Conservation (phyloP, 2,797 vertebrate species). For the Phoebastria nigripes region DNA sequence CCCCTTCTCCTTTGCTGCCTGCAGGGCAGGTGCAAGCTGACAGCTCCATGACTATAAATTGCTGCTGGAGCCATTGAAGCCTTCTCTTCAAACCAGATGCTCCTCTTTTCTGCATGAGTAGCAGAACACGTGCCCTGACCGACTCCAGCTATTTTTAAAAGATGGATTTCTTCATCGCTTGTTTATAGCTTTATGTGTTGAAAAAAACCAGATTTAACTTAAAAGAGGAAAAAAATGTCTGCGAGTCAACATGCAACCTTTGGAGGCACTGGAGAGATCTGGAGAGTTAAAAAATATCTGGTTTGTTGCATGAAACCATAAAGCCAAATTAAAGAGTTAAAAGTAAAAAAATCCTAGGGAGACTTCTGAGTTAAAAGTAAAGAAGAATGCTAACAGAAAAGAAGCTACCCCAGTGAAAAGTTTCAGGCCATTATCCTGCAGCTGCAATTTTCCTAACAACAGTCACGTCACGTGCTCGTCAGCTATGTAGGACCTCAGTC, state of each 20-base stretch:
- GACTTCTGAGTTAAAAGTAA: not conserved
- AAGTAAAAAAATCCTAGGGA: not conserved
- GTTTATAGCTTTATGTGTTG: slow-evolving; percentile 35
- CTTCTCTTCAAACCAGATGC: slow-evolving; percentile 55
- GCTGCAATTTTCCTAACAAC: slow-evolving; percentile 24
- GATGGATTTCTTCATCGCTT: slow-evolving; percentile 27
- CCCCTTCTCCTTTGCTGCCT: not conserved
- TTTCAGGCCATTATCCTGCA: not conserved
- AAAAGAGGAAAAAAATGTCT: not conserved
- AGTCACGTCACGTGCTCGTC: not conserved
- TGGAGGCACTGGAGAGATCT: slow-evolving; percentile 7
- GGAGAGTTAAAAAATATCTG: not conserved
- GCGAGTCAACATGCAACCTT: slow-evolving; percentile 4
- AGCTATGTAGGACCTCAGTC: not conserved
- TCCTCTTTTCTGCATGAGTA: slow-evolving; percentile 44
- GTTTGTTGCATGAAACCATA: not conserved
- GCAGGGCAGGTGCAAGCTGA: slow-evolving; percentile 39
- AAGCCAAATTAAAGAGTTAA: not conserved
- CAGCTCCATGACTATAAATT: slow-evolving; percentile 32
- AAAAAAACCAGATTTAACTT: not conserved
- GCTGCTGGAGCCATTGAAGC: slow-evolving; percentile 34
- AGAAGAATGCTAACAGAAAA: not conserved
- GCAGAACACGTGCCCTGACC: slow-evolving; percentile 35
- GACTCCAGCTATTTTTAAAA: slow-evolving; percentile 53
- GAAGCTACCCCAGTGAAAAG: not conserved